Evolutionary conservation across 2,888 invertebrate species (phyloP).

Genomic region (Andrena bucephala): DNA sequence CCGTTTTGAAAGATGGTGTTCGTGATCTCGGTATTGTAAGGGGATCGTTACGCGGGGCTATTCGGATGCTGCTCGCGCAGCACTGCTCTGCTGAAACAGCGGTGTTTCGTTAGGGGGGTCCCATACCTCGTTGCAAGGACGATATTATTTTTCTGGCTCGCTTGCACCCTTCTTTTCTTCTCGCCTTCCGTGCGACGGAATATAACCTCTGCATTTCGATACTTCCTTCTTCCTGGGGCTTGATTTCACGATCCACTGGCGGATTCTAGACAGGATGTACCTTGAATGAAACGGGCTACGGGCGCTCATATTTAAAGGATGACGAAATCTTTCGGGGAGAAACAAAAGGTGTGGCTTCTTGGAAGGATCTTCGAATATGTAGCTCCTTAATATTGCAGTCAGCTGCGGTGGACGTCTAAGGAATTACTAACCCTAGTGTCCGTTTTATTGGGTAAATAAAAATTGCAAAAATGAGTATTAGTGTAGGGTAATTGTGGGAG

Average conservation of each 20-base stretch:
- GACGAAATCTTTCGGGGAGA: too few relatives aligned
- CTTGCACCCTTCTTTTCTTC: constrained; percentile 40
- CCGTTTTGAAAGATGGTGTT: constrained; percentile 32
- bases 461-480: too few relatives aligned
- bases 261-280: background rate
- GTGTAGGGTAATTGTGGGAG: too few relatives aligned
- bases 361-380: too few relatives aligned
- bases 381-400: too few relatives aligned
- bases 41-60: constrained; percentile 31
- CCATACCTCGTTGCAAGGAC: constrained; percentile 46
- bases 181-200: constrained; percentile 3
- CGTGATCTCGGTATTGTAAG: constrained; percentile 26
- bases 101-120: constrained; percentile 38
- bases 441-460: too few relatives aligned
- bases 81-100: constrained; percentile 58
- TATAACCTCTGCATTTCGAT: constrained; percentile 16
- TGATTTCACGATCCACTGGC: background rate
- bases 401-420: too few relatives aligned
- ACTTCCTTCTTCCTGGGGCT: background rate
- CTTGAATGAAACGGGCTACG: background rate
- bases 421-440: too few relatives aligned
- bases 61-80: constrained; percentile 33
- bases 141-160: constrained; percentile 60
- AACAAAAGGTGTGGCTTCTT: too few relatives aligned
- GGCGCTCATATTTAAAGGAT: too few relatives aligned